Evolutionary conservation across 1,140 invertebrate genomes (phyloP).

Genomic region (Daktulosphaira vitifoliae): DNA sequence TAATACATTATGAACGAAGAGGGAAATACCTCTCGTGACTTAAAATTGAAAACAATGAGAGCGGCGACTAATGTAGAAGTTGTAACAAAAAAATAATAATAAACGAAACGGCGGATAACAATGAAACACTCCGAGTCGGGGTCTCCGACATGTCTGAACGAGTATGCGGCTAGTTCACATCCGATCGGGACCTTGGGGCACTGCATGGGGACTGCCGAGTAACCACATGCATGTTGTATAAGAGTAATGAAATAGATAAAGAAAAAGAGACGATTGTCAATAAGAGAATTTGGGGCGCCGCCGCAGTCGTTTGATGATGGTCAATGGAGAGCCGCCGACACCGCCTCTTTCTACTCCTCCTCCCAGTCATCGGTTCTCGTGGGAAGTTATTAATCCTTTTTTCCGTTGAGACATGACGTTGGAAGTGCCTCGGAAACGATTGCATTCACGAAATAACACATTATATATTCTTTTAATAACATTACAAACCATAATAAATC

Average conservation of each 20-base stretch:
- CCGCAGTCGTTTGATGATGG: conserved; percentile 1
- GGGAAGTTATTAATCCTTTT: no score
- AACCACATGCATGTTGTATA: no score
- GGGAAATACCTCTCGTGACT: conserved; percentile 4
- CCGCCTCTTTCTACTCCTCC: no score
- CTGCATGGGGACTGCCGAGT: not conserved
- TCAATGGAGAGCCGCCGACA: no score
- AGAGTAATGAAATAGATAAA: no score
- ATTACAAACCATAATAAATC: no score
- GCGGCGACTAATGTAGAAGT: not conserved
- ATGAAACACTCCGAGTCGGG: conserved; percentile 17
- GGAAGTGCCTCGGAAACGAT: no score
- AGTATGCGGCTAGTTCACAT: not conserved
- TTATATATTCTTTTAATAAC: no score
- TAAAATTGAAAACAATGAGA: conserved; percentile 25
- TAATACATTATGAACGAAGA: no score
- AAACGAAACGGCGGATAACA: conserved; percentile 23
- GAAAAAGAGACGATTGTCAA: not conserved
- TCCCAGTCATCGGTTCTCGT: no score
- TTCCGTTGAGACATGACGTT: no score
- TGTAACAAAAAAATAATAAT: conserved; percentile 17
- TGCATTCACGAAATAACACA: no score
- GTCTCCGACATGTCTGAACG: conserved; percentile 32
- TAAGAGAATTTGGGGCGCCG: conserved; percentile 9
- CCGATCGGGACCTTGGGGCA: conserved; percentile 12